Evolutionary conservation across 37 sponge, comb jelly and placozoan genomes (phyloP).

Genomic region (Chondrosia reniformis): DNA sequence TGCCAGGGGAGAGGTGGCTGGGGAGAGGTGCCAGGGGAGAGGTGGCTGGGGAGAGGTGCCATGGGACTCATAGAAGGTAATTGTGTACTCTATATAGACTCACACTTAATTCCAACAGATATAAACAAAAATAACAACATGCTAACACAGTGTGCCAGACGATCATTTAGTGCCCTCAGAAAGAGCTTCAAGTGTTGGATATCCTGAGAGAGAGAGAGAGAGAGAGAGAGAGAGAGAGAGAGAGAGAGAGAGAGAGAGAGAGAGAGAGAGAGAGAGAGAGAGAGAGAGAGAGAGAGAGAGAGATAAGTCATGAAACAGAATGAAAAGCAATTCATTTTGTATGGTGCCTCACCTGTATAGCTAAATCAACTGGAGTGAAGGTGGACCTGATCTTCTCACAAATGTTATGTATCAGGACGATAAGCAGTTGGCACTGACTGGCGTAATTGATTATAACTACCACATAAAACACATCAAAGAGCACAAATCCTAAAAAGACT

Average conservation of each 20-base stretch:
- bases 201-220: constrained; percentile 20
- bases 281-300: background rate
- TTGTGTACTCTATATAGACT: too few species aligned
- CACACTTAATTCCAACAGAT: constrained; percentile 30
- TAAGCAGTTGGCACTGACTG: constrained; percentile 65
- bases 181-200: constrained; percentile 34
- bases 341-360: constrained; percentile 36
- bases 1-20: too few species aligned
- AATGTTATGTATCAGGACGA: constrained; percentile 38
- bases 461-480: constrained; percentile 75
- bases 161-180: constrained; percentile 45
- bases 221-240: constrained; percentile 21
- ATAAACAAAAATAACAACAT: constrained; percentile 54
- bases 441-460: constrained; percentile 64
- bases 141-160: constrained; percentile 41
- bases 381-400: constrained; percentile 48
- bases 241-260: constrained; percentile 37
- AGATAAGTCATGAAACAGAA: background rate
- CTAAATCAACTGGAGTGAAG: constrained; percentile 33
- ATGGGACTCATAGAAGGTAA: too few species aligned
- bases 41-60: too few species aligned
- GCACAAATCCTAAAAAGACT: constrained; percentile 44
- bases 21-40: too few species aligned
- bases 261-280: constrained; percentile 11
- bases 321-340: background rate